Conservation (phyloP, 53 echinoderm and acorn worm genomes). For the Temnopleurus reevesii region DNA sequence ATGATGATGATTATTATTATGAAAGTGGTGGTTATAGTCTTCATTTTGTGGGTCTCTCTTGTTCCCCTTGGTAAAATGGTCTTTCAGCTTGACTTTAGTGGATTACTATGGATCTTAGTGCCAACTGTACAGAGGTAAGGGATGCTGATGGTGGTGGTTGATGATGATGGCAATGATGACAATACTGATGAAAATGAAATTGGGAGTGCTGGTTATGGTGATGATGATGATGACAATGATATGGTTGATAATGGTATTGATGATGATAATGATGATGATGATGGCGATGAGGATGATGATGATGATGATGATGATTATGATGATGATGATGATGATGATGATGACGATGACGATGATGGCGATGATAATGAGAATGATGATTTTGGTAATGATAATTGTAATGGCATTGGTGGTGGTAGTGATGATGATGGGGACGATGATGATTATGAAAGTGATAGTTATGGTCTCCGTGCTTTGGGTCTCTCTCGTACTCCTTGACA, state of each 20-base stretch:
- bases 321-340: conserved; percentile 17
- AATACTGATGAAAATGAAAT: neutral
- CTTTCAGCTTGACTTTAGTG: conserved; percentile 69
- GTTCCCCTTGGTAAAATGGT: conserved; percentile 87
- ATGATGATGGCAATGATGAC: neutral
- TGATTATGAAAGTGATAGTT: too few relatives aligned
- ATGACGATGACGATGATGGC: conserved; percentile 3
- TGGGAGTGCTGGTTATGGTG: neutral
- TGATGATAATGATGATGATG: neutral
- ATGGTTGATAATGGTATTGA: neutral
- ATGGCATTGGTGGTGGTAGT: too few relatives aligned
- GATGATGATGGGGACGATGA: too few relatives aligned
- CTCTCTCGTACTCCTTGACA: conserved; percentile 74
- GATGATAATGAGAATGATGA: conserved; percentile 15
- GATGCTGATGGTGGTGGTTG: neutral
- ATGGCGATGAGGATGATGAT: neutral
- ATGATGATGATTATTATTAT: conserved; percentile 4
- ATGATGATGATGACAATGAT: conserved; percentile 1
- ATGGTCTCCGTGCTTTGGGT: conserved; percentile 83
- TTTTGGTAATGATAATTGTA: conserved; percentile 1
- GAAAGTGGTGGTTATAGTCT: neutral
- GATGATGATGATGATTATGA: neutral
- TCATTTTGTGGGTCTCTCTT: neutral
- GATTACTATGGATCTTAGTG: neutral
- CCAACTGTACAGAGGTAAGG: neutral